phyloP scores from a whole-genome alignment of 2,797 vertebrate species.

The Ptychobarbus kaznakovi region DNA sequence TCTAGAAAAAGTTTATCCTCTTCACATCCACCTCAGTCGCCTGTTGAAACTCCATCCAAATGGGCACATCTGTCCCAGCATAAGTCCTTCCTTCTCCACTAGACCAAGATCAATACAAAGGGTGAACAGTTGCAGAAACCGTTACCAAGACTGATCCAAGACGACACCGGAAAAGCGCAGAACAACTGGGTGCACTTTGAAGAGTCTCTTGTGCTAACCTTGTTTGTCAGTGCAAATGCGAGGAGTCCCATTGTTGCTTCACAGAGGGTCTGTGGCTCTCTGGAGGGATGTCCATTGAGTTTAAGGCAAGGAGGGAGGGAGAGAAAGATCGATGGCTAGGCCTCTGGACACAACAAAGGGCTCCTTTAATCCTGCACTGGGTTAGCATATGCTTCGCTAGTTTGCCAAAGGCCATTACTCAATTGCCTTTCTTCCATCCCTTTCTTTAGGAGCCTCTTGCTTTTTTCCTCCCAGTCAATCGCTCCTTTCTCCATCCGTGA shows the following conservation, averaged over 20 bases:
- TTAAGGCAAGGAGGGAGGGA: constrained; percentile 41
- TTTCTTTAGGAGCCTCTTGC: constrained; percentile 32
- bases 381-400: constrained; percentile 67
- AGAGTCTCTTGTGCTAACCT: constrained; percentile 56
- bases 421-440: constrained; percentile 58
- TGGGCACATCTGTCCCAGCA: constrained; percentile 37
- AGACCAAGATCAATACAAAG: constrained; percentile 49
- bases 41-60: constrained; percentile 1
- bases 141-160: constrained; percentile 58
- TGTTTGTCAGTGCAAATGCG: constrained; percentile 62
- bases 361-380: constrained; percentile 61
- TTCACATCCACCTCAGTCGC: background rate
- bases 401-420: constrained; percentile 68
- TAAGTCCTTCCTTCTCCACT: constrained; percentile 23
- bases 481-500: constrained; percentile 41
- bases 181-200: constrained; percentile 53
- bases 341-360: constrained; percentile 62
- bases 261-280: constrained; percentile 49
- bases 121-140: constrained; percentile 53
- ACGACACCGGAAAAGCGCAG: constrained; percentile 41
- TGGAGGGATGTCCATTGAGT: constrained; percentile 59
- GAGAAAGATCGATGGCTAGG: constrained; percentile 60
- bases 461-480: constrained; percentile 49
- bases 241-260: constrained; percentile 54
- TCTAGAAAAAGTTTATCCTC: background rate